Percentiles rank a stretch among this genome's conserved stretches.
Conservation (phyloP, 1,140 invertebrate genomes). For the Dufourea novaeangliae region DNA sequence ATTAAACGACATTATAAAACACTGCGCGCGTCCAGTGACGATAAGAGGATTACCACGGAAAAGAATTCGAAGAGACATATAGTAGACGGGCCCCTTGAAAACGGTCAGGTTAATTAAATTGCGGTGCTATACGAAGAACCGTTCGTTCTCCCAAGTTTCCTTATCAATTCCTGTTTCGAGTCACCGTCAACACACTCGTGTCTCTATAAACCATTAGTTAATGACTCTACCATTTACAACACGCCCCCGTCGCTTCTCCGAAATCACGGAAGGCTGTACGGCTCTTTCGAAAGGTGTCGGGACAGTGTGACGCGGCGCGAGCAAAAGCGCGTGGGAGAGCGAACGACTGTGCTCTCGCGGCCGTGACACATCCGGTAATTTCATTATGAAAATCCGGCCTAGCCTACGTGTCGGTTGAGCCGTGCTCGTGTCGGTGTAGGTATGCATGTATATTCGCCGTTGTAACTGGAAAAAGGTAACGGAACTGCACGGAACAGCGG, state of each 20-base stretch:
- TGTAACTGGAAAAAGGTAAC: background rate
- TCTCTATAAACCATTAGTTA: background rate
- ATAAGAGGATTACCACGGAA: constrained; percentile 40
- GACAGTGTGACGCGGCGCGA: background rate
- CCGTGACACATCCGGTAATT: constrained; percentile 62
- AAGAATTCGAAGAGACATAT: constrained; percentile 14
- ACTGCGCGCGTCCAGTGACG: background rate
- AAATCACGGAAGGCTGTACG: background rate
- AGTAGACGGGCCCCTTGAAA: background rate
- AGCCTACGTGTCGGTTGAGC: constrained; percentile 4
- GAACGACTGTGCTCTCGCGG: background rate
- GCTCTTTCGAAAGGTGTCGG: background rate
- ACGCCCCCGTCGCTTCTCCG: background rate
- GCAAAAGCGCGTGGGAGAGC: background rate
- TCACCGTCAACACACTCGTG: background rate
- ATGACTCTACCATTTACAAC: background rate
- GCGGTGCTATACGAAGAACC: background rate
- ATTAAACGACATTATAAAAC: constrained; percentile 31
- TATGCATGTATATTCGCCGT: background rate
- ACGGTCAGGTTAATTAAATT: background rate
- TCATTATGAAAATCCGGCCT: constrained; percentile 64
- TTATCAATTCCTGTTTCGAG: background rate
- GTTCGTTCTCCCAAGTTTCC: background rate
- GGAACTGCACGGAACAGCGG: background rate
- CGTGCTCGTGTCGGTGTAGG: background rate